Evolutionary conservation across 2,888 invertebrate species (phyloP).

Genomic region (Watsonalla cultraria): DNA sequence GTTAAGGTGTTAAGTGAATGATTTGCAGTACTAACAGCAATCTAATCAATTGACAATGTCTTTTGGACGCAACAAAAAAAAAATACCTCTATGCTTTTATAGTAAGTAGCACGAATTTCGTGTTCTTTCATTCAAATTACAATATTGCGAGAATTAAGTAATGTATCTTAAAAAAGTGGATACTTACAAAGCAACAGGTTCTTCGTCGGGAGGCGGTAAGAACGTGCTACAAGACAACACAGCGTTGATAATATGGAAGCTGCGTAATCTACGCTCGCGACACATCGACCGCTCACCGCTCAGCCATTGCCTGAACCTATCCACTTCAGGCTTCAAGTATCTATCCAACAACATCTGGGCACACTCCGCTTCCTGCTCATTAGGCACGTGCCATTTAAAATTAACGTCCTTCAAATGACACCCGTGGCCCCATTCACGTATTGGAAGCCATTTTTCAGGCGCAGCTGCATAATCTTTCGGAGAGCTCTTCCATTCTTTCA

Average conservation of each 20-base stretch:
- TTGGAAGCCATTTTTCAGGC: conserved; percentile 83
- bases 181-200: conserved; percentile 76
- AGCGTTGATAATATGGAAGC: conserved; percentile 83
- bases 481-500: conserved; percentile 81
- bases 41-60: too few species aligned
- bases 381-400: conserved; percentile 89
- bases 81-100: too few species aligned
- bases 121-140: too few species aligned
- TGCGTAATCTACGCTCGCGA: conserved; percentile 82
- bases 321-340: conserved; percentile 82
- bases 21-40: too few species aligned
- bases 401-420: conserved; percentile 81
- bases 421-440: conserved; percentile 90
- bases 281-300: conserved; percentile 71
- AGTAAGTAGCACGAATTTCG: too few species aligned
- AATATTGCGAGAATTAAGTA: neutral
- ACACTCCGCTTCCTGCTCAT: conserved; percentile 81
- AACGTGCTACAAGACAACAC: conserved; percentile 81
- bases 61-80: too few species aligned
- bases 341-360: conserved; percentile 81
- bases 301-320: conserved; percentile 77
- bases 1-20: too few species aligned
- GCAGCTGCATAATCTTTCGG: conserved; percentile 80
- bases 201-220: conserved; percentile 85
- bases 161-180: neutral